Base-by-base conservation (phyloP, 1,140 invertebrate genomes). In the Elymnias hypermnestra region DNA sequence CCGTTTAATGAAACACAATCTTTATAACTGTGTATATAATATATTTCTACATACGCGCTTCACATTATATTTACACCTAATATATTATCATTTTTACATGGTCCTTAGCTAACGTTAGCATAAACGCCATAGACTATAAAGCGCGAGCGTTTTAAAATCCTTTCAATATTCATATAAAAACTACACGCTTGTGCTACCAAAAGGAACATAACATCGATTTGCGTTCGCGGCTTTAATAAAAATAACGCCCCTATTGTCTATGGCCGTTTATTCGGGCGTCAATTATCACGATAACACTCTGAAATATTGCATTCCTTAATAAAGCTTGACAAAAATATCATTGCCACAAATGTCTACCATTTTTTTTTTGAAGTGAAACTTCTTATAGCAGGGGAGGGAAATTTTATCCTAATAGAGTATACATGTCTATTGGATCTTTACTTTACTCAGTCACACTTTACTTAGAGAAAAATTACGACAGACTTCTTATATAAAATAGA, bases 21-120 rank as follows among this genome's bases (percentile, higher is more conserved):
- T 40, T 38, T 60, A 63, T 69, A 69, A 69, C 66, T 63, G 59
- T 71, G 63, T 71, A 72, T 72, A 72, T 72, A 70, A 67, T 68
- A 57, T 68, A 47, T 51, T 47, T 62, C 56, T 65, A 58, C 63
- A 52, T 28, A n/a, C 40, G 52, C 58, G 39, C 36, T 23, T 52
- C 35, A 54, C 35, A 53, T 52, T 59, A 67, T 75, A 71, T 72
- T 64, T 72, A 75, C 72, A 75, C 51, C 37, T 61, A 60, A 51
- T 54, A 52, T 59, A 59, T 57, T 40, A 45, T 46, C 29, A 47
- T 47, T 46, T 63, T 62, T 71, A 75, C 67, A 73, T 70, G 63
- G 62, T 68, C 62, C 58, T 65, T 63, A 63, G 9, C 33, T 51
- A 53, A 29, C 28, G 23, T 23, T 40, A 31, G 5, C 28, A 44